Conservation (phyloP, 2,888 invertebrate genomes). For the Oscheius sp. region DNA sequence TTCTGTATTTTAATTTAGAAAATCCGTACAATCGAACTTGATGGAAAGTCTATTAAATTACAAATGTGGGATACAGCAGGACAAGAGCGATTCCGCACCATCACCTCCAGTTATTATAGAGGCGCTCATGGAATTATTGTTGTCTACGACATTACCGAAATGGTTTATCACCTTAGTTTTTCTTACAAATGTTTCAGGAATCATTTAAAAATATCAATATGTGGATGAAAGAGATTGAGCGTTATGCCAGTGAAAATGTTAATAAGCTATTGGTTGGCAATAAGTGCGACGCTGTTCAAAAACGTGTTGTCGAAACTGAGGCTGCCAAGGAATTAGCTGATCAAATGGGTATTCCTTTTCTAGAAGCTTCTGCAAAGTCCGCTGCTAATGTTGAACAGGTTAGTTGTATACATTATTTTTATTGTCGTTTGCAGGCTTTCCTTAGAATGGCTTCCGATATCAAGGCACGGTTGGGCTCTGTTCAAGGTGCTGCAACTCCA, state of each 20-base stretch:
- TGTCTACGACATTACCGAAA: slow-evolving; percentile 99
- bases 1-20: slow-evolving; percentile 78
- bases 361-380: slow-evolving; percentile 99
- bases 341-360: slow-evolving; percentile 95
- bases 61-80: slow-evolving; percentile 83
- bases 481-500: slow-evolving; percentile 58
- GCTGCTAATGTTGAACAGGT: slow-evolving; percentile 96
- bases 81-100: slow-evolving; percentile 26
- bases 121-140: slow-evolving; percentile 99
- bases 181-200: slow-evolving; percentile 75
- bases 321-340: slow-evolving; percentile 98
- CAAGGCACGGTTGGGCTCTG: slow-evolving; percentile 94
- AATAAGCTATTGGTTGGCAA: slow-evolving; percentile 99
- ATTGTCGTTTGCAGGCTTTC: slow-evolving; percentile 75
- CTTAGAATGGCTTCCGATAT: slow-evolving; percentile 99
- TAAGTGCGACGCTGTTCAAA: slow-evolving; percentile 95
- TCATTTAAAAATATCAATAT: slow-evolving; percentile 99
- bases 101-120: slow-evolving; percentile 49
- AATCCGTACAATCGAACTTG: slow-evolving; percentile 98
- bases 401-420: not conserved
- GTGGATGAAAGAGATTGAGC: slow-evolving; percentile 99
- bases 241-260: slow-evolving; percentile 99
- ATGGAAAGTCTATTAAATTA: slow-evolving; percentile 98
- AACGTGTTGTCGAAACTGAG: slow-evolving; percentile 96
- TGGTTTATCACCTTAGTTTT: slow-evolving; percentile 72